Evolutionary conservation across 2,888 invertebrate genomes (phyloP).

Genomic region (Melieria picta): DNA sequence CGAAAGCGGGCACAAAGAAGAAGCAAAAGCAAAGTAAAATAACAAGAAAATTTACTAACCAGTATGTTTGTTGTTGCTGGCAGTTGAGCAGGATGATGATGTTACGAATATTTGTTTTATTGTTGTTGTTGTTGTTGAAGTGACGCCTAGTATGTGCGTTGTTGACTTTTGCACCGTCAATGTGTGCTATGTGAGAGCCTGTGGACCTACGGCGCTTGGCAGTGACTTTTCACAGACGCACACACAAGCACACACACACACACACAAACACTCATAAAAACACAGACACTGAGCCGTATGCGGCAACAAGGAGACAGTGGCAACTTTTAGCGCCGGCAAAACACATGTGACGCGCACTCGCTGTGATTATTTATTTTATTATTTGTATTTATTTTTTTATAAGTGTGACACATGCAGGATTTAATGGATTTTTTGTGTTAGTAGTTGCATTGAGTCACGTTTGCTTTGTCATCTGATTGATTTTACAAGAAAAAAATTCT

Average conservation of each 20-base stretch:
- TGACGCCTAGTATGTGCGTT: conserved; percentile 14
- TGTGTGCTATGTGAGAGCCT: neutral
- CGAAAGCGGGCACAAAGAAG: no score
- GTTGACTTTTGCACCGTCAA: neutral
- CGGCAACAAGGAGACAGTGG: neutral
- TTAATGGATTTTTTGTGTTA: no score
- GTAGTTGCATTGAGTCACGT: neutral
- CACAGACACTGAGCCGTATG: neutral
- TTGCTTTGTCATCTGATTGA: no score
- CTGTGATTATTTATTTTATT: no score
- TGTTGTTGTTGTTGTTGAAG: conserved; percentile 7
- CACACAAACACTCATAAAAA: conserved; percentile 13
- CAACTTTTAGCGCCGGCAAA: neutral
- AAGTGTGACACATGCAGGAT: conserved; percentile 9
- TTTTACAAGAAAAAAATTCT: no score
- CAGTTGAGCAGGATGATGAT: neutral
- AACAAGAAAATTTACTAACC: neutral
- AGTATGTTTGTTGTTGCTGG: neutral
- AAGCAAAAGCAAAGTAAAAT: no score
- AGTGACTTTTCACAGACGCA: conserved; percentile 7
- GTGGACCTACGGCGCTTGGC: neutral
- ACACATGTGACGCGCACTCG: neutral
- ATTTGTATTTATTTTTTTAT: neutral
- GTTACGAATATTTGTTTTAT: neutral
- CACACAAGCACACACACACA: conserved; percentile 8